Conservation (phyloP, 2,113 vertebrate genomes). For the Chitala chitala region DNA sequence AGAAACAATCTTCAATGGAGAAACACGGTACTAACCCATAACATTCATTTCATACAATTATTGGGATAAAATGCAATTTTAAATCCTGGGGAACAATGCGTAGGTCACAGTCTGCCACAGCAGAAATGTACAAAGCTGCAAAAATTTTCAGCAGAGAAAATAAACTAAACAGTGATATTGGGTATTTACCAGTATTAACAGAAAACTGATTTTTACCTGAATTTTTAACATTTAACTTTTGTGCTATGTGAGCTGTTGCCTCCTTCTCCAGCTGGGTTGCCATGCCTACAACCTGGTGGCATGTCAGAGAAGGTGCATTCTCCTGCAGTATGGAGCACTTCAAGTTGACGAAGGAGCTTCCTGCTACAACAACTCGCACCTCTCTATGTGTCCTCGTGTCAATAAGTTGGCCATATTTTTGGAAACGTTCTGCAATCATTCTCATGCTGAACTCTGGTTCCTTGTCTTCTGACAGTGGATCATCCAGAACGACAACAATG, state of each 20-base stretch:
- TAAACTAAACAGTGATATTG: not conserved
- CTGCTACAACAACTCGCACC: constrained; percentile 74
- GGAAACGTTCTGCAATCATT: constrained; percentile 54
- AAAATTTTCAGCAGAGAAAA: too few species aligned
- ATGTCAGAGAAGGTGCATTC: constrained; percentile 51
- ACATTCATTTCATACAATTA: too few species aligned
- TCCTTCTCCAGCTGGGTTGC: constrained; percentile 68
- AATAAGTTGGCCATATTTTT: constrained; percentile 66
- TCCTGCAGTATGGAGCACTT: constrained; percentile 65
- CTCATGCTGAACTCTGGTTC: constrained; percentile 41
- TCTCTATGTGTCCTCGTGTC: constrained; percentile 61
- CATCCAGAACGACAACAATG: constrained; percentile 76
- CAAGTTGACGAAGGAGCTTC: constrained; percentile 70
- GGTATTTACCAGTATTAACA: not conserved
- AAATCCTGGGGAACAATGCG: not conserved
- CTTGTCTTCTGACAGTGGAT: constrained; percentile 38
- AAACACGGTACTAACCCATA: too few species aligned
- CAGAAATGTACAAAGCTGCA: too few species aligned
- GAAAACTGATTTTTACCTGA: constrained; percentile 55
- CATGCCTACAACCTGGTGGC: constrained; percentile 65
- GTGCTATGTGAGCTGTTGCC: constrained; percentile 68
- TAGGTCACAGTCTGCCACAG: not conserved
- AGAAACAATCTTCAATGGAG: too few species aligned
- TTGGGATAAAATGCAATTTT: not conserved
- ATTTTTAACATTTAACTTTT: constrained; percentile 61